Conservation (phyloP, 2,888 invertebrate species). For the Aquatica leii region DNA sequence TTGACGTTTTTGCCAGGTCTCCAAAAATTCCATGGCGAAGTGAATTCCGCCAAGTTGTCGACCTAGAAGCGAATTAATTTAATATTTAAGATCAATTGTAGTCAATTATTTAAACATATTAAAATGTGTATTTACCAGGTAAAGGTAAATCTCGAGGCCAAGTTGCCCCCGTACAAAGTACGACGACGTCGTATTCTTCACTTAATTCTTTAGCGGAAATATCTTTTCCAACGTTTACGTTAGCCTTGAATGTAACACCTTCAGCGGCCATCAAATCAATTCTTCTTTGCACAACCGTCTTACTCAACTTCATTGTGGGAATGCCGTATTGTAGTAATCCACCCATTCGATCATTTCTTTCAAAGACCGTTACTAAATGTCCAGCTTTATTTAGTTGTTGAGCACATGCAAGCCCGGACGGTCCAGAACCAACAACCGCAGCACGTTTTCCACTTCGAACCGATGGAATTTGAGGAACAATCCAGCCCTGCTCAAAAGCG, state of each 20-base stretch:
- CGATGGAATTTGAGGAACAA: slow-evolving; percentile 71
- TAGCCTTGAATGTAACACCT: slow-evolving; percentile 85
- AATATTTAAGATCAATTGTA: too few relatives aligned
- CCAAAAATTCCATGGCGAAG: slow-evolving; percentile 97
- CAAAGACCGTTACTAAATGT: slow-evolving; percentile 95
- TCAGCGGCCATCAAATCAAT: slow-evolving; percentile 87
- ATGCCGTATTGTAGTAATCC: slow-evolving; percentile 98
- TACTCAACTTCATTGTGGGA: slow-evolving; percentile 98
- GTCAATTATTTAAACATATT: too few relatives aligned
- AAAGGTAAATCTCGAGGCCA: slow-evolving; percentile 93
- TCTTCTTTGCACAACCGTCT: slow-evolving; percentile 90
- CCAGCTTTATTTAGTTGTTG: slow-evolving; percentile 98
- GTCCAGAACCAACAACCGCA: slow-evolving; percentile 93
- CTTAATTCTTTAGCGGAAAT: slow-evolving; percentile 77
- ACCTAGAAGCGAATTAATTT: slow-evolving; percentile 42
- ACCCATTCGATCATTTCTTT: slow-evolving; percentile 94
- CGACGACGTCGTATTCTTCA: slow-evolving; percentile 80
- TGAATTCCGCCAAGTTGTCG: slow-evolving; percentile 92
- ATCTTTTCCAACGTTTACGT: slow-evolving; percentile 90
- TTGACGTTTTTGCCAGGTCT: slow-evolving; percentile 96
- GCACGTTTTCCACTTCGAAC: slow-evolving; percentile 62
- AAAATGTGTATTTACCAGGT: slow-evolving; percentile 65
- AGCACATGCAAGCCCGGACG: slow-evolving; percentile 94
- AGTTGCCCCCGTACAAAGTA: slow-evolving; percentile 93
- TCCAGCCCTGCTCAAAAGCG: slow-evolving; percentile 97